Evolutionary conservation across 2,888 invertebrate genomes (phyloP), one percentile per base, ranked within the genome.

Genomic region (Copidosoma aretas): DNA sequence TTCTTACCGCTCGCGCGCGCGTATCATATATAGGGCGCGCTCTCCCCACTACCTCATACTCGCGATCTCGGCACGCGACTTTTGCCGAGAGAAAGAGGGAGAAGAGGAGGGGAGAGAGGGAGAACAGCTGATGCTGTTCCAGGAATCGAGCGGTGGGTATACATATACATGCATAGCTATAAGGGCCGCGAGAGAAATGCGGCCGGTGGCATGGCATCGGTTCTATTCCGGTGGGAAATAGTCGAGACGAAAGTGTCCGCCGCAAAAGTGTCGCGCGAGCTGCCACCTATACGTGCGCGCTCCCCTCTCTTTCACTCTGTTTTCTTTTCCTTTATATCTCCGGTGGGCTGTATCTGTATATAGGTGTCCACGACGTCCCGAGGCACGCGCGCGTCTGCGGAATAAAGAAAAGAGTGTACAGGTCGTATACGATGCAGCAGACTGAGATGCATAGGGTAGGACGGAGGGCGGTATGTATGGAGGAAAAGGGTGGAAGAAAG

Each of bases 141-240:
- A 49, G 68, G 32, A 68, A 68, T 21, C 22, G 53, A 17, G 24
- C 17, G 51, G 24, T 10, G 21, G 10, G 14, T 22, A 15, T 21
- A 14, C 53, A 32, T 32, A 32, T 46, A 46, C 12, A 15, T 46
- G 12, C 12, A 46, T 46, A 32, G 19, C 14, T 58, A 57, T 39
- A 14, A 32, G 25, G 67, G 70, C 67, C 75, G 73, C 72, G 66
- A 67, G 76, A 79, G 77, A 79, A 78, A 78, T 78, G 78, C 77
- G 77, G 76, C 74, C 76, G 77, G 77, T 79, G 76, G 67, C 56
- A 22, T 52, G 64, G 69, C 74, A 77, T 76, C 76, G 75, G 76
- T 66, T 68, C 79, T 79, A 79, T 80, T 80, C 77, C 76, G 73
- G 78, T 77, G 75, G 79, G 77, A 79, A 80, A 80, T 80, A 79